Evolutionary conservation across 2,797 vertebrate genomes (phyloP).

Genomic region (Microchirus variegatus): DNA sequence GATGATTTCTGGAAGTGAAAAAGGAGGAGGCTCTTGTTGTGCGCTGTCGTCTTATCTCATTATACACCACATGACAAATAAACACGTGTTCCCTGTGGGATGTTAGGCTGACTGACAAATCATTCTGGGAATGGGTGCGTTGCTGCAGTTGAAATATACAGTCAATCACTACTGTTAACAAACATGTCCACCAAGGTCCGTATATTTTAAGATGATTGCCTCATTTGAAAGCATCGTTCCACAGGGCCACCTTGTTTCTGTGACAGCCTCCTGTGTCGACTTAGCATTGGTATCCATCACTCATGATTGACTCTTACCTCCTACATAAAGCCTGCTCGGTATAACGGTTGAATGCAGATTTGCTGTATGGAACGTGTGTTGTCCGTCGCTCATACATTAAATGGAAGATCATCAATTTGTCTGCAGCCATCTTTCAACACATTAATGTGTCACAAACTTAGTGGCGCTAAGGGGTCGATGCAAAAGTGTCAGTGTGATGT

Average conservation of each 20-base stretch:
- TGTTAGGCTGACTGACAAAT: slow-evolving; percentile 37
- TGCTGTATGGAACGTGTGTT: no score
- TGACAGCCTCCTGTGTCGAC: slow-evolving; percentile 47
- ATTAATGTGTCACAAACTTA: no score
- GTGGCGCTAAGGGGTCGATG: no score
- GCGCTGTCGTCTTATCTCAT: slow-evolving; percentile 52
- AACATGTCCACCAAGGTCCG: slow-evolving; percentile 38
- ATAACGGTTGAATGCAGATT: slow-evolving; percentile 34
- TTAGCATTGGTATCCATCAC: slow-evolving; percentile 56
- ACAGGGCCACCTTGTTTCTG: slow-evolving; percentile 42
- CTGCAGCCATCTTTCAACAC: no score
- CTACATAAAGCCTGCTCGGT: slow-evolving; percentile 51
- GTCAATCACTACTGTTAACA: slow-evolving; percentile 42
- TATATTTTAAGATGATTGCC: slow-evolving; percentile 54
- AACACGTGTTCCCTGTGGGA: slow-evolving; percentile 54
- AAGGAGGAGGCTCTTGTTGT: slow-evolving; percentile 41
- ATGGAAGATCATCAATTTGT: no score
- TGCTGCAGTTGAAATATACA: slow-evolving; percentile 16
- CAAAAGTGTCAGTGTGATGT: slow-evolving; percentile 15
- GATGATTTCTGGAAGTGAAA: slow-evolving; percentile 34
- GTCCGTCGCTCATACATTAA: no score
- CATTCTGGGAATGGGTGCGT: slow-evolving; percentile 19
- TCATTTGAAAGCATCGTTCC: slow-evolving; percentile 54
- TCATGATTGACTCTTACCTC: slow-evolving; percentile 58
- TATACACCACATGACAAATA: slow-evolving; percentile 60